Evolutionary conservation across 2,888 invertebrate genomes (phyloP).

Genomic region (Gerris lacustris): DNA sequence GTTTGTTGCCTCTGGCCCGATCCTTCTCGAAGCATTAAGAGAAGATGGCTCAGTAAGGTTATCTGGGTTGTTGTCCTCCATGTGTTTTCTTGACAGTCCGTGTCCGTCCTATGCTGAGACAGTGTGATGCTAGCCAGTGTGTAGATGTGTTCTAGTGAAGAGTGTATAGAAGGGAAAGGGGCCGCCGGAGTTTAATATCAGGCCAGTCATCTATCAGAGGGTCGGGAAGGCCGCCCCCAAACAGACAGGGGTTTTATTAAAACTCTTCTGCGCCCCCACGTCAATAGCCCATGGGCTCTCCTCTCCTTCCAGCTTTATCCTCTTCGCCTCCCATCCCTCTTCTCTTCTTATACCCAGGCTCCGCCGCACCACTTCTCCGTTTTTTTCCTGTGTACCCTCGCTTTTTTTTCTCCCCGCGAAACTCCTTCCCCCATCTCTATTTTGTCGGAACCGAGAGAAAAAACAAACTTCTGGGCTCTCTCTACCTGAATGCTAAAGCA

Average conservation of each 20-base stretch:
- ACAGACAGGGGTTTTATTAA: constrained; percentile 47
- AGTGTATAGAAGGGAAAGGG: too few relatives aligned
- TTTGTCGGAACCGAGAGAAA: background rate
- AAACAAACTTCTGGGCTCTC: background rate
- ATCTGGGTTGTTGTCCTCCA: too few relatives aligned
- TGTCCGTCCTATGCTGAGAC: too few relatives aligned
- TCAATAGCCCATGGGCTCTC: constrained; percentile 35
- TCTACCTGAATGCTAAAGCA: constrained; percentile 6
- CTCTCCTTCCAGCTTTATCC: constrained; percentile 14
- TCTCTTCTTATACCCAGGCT: constrained; percentile 12
- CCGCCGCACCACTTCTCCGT: background rate
- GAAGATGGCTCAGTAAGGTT: too few relatives aligned
- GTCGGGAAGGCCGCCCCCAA: constrained; percentile 31
- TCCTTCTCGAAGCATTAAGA: too few relatives aligned
- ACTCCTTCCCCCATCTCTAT: background rate
- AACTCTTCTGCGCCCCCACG: constrained; percentile 38
- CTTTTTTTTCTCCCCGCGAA: background rate
- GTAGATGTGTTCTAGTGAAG: too few relatives aligned
- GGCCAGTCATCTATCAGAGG: constrained; percentile 43
- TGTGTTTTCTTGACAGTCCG: too few relatives aligned
- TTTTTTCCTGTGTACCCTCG: background rate
- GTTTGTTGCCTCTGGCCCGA: too few relatives aligned
- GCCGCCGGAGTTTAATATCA: constrained; percentile 40
- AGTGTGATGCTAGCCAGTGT: too few relatives aligned
- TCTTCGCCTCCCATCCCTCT: constrained; percentile 17